Percentiles rank a stretch among this genome's conserved stretches.
phyloP scores from a whole-genome alignment of 2,797 vertebrate species.

The Enteromius anoplus region DNA sequence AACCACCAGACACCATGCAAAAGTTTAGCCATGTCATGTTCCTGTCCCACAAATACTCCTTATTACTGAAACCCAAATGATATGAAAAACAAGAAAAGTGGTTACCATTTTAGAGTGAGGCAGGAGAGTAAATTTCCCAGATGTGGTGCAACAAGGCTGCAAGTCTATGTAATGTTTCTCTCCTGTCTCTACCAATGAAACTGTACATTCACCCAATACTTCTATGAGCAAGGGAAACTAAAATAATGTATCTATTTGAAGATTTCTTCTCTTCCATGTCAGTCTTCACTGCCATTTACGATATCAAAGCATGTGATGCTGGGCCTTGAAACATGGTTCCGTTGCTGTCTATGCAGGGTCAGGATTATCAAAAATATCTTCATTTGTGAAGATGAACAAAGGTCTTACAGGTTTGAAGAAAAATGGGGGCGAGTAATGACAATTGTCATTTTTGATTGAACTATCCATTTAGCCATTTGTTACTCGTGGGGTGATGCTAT shows the following conservation, averaged over 20 bases:
- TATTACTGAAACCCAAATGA: neutral
- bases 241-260: neutral
- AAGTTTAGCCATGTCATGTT: neutral
- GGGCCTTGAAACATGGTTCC: neutral
- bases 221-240: neutral
- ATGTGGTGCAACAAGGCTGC: neutral
- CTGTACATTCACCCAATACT: neutral
- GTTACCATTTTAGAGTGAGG: neutral
- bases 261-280: neutral
- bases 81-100: neutral
- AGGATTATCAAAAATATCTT: neutral
- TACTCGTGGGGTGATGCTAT: neutral
- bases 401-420: neutral
- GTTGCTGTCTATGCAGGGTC: neutral
- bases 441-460: neutral
- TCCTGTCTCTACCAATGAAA: neutral
- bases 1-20: constrained; percentile 4
- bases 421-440: neutral
- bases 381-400: neutral
- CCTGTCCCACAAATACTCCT: neutral
- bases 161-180: neutral
- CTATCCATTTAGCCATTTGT: neutral
- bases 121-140: neutral
- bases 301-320: neutral
- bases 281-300: neutral